phyloP scores from a whole-genome alignment of 2,113 vertebrate species.

The Diphyllodes magnificus region DNA sequence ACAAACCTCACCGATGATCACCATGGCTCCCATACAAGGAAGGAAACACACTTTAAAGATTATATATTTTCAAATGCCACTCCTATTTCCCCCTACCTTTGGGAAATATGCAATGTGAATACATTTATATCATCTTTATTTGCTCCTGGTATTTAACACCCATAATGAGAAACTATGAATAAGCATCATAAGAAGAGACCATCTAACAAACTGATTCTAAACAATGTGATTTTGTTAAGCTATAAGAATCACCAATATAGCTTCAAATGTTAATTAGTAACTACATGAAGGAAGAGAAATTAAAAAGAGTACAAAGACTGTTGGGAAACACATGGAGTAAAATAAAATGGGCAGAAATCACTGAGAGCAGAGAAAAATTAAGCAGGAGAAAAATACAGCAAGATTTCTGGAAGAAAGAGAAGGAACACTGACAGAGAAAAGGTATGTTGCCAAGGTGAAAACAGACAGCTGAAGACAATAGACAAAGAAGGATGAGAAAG shows the following conservation, averaged over 20 bases:
- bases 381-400: background rate
- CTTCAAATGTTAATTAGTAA: background rate
- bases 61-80: background rate
- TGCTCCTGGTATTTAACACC: background rate
- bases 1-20: background rate
- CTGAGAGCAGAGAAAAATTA: background rate
- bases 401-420: background rate
- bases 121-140: background rate
- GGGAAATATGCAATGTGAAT: background rate
- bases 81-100: background rate
- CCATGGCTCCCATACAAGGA: background rate
- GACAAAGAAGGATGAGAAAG: conserved; percentile 33
- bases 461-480: background rate
- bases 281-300: background rate
- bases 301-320: background rate
- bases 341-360: background rate
- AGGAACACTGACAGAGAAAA: background rate
- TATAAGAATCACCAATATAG: background rate
- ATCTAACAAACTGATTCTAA: background rate
- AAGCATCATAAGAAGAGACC: background rate
- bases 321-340: background rate
- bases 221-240: background rate
- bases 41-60: background rate
- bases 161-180: background rate
- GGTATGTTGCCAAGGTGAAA: background rate